These are phyloP conservation scores for Colletes latitarsis DNA, from an alignment of 1,140 invertebrate genomes.

Conservation along the genomic window DNA sequence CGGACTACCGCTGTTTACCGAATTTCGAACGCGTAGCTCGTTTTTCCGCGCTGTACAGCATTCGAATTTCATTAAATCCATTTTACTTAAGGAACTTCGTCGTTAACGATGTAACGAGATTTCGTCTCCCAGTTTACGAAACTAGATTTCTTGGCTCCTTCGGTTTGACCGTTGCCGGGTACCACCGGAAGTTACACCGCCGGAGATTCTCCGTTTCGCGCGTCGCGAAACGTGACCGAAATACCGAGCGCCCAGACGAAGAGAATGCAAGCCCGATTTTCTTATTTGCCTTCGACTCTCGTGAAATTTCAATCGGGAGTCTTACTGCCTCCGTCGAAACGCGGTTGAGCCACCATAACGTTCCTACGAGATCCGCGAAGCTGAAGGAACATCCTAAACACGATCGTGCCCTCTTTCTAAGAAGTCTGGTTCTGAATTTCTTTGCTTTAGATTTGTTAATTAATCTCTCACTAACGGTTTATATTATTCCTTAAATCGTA, in stretches of 20 bases:
- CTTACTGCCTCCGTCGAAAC: no score
- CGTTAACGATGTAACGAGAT: background rate
- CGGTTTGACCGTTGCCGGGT: background rate
- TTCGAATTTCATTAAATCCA: background rate
- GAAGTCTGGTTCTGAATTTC: background rate
- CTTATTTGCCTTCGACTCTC: constrained; percentile 6
- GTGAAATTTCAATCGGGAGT: constrained; percentile 5
- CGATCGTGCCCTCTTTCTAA: background rate
- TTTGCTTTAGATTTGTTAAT: no score
- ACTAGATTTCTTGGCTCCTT: background rate
- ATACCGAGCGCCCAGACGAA: background rate
- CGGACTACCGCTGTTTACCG: no score
- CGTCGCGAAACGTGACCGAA: constrained; percentile 21
- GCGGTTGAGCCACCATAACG: no score
- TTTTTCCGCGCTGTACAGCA: no score
- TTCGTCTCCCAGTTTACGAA: background rate
- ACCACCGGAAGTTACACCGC: background rate
- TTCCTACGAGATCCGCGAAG: no score
- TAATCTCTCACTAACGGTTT: no score
- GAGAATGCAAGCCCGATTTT: background rate
- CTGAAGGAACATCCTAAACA: no score
- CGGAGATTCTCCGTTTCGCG: constrained; percentile 21
- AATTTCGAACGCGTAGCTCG: no score
- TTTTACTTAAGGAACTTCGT: background rate
- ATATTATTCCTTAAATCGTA: no score